Evolutionary conservation across 2,888 invertebrate species (phyloP), one percentile per base, ranked within the genome.

Genomic region (Pristionchus maxplancki): DNA sequence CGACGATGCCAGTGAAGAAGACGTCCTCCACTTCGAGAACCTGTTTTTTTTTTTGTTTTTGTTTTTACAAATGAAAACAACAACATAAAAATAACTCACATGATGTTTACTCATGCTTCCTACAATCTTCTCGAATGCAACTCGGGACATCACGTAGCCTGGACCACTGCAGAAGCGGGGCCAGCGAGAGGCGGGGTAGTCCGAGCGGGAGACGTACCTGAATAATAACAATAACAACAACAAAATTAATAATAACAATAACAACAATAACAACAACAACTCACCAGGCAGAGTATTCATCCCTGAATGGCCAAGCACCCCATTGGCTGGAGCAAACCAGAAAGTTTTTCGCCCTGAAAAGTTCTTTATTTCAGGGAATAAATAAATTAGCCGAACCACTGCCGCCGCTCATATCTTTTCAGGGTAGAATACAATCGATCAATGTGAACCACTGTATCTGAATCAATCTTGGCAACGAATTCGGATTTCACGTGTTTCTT

Each of bases 1-100:
- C 44, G 48, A 81, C 81, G 31, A 81, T 31, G 1, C 81, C 81
- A 48, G 81, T 81, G 48, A 81, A 81, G n/a, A 81, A 81, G 17
- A 48, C 48, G 28, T 81, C 81, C 20, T 81, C 81, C 15, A 81
- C 50, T 48, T 81, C 81, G 48, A 81, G 24, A 20, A 81, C 28
- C 81, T 81, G 28, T n/a, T 48, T 24, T 48, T n/a, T 24, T 24
- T 44, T 78, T 40, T 24, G 1, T 11, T n/a, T n/a, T n/a, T n/a
- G n/a, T n/a, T n/a, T n/a, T n/a, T n/a, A n/a, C n/a, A n/a, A n/a
- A n/a, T n/a, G n/a, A n/a, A n/a, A n/a, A n/a, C n/a, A n/a, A n/a
- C n/a, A n/a, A n/a, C n/a, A n/a, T n/a, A n/a, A n/a, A n/a, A n/a
- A n/a, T n/a, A n/a, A n/a, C n/a, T n/a, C n/a, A 81, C 81, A 28